These are phyloP conservation scores for Parasteatoda lunata DNA, from an alignment of 2,888 invertebrate genomes.

Conservation along the genomic window DNA sequence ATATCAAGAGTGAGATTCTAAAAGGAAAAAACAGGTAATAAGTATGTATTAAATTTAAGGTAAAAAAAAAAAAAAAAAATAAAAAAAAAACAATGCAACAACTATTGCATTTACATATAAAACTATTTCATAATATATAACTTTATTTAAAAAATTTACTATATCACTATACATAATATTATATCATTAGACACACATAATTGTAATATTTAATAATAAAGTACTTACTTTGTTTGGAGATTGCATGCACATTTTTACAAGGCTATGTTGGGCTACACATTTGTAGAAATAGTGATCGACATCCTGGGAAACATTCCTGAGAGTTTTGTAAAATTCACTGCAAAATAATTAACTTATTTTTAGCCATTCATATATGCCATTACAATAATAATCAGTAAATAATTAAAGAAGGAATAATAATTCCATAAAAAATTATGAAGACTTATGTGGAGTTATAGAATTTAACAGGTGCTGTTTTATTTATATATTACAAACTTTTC, in stretches of 20 bases:
- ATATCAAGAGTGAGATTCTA: slow-evolving; percentile 87
- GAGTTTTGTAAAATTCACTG: slow-evolving; percentile 25
- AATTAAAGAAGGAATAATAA: neutral
- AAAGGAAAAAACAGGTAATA: slow-evolving; percentile 73
- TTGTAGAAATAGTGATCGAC: slow-evolving; percentile 81
- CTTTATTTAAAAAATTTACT: no score
- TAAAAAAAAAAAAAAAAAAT: neutral
- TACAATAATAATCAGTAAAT: neutral
- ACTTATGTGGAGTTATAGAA: no score
- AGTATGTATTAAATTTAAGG: neutral
- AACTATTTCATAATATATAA: neutral
- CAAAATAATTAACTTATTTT: neutral
- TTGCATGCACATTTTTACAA: slow-evolving; percentile 79
- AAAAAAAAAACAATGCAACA: neutral
- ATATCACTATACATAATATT: no score
- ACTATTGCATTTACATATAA: neutral
- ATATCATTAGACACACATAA: no score
- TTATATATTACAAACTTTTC: no score
- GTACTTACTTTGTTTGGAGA: slow-evolving; percentile 78
- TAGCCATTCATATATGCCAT: neutral
- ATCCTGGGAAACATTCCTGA: slow-evolving; percentile 36
- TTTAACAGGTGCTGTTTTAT: no score
- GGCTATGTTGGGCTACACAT: slow-evolving; percentile 81
- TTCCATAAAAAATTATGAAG: no score
- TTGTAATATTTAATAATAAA: neutral